Evolutionary conservation across 2,888 invertebrate species (phyloP), one percentile per base, ranked within the genome.

Genomic region (Himalopsyche japonica): DNA sequence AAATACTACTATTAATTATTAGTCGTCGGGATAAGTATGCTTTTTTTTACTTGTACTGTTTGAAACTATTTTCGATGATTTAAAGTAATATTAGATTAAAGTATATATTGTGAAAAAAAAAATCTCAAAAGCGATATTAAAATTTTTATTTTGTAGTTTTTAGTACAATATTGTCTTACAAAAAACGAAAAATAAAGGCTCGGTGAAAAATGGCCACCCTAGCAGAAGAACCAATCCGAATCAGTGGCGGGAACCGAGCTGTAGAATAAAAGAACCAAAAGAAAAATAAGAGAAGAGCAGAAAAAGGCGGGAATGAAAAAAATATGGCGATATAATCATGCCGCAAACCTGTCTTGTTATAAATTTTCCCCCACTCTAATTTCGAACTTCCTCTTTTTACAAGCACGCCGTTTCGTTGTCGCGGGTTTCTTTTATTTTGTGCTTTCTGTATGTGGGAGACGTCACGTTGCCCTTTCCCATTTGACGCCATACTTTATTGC

Each of bases 281-380:
- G 78, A 84, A 82, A 76, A 84, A 84, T 49, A 78, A 82, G 78
- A 79, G 37, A 81, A 70, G 77, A 83, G 15, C 70, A 83, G 76
- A 85, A 83, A 79, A 32, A 79, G 76, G 70, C 81, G 85, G 47
- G 83, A 83, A 79, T 47, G 79, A 76, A 82, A 82, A 83, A 85
- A 85, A 85, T 83, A 85, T 85, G 83, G 81, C 81, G 78, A 84
- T 84, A 86, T 86, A 86, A 86, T 86, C 86, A 86, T 84, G 83
- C 82, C 83, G 86, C 84, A 78, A 86, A 86, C 82, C 84, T 86
- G 84, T 84, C 85, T 83, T 83, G 83, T 83, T 85, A 84, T 85
- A 85, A 84, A 84, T 85, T 84, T 78, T 70, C 83, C 47, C 77
- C 78, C 81, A 32, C 81, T 80, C 84, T 84, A 84, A 82, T 84